Percentiles rank a stretch among this genome's conserved stretches.
Conservation (phyloP, 2,888 invertebrate species). For the Megastigmus dorsalis region DNA sequence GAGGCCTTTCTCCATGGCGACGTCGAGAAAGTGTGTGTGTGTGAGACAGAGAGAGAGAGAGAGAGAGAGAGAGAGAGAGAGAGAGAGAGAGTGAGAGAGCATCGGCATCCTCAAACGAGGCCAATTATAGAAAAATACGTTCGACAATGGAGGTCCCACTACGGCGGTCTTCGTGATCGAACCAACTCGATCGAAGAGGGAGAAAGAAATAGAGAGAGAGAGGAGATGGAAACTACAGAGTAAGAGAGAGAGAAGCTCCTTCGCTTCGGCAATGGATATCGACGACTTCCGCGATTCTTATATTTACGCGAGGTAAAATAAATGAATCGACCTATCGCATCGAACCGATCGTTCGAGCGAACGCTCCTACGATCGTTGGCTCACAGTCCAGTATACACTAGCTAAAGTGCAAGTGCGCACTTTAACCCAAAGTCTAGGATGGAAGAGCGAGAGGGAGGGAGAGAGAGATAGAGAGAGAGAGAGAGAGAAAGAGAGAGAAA, state of each 20-base stretch:
- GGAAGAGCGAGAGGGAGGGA: background rate
- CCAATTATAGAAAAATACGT: slow-evolving; percentile 48
- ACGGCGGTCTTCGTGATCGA: background rate
- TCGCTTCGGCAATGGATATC: slow-evolving; percentile 40
- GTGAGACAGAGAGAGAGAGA: too few species aligned
- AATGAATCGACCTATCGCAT: slow-evolving; percentile 38
- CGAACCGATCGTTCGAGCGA: background rate
- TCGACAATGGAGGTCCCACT: slow-evolving; percentile 30
- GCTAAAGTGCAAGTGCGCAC: background rate
- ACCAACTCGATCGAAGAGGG: too few species aligned
- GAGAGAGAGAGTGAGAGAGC: background rate
- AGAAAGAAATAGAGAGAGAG: background rate
- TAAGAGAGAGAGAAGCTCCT: background rate
- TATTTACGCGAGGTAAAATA: slow-evolving; percentile 26
- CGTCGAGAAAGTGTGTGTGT: too few species aligned
- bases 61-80: background rate
- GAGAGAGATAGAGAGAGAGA: background rate
- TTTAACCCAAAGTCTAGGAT: background rate
- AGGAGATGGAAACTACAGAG: background rate
- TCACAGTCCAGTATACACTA: background rate
- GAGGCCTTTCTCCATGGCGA: background rate
- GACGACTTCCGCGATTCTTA: slow-evolving; percentile 33
- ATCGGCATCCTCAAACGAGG: slow-evolving; percentile 38
- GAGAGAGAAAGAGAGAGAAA: background rate
- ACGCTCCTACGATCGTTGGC: background rate